Conservation (phyloP, 2,113 vertebrate species). For the Nanger granti region DNA sequence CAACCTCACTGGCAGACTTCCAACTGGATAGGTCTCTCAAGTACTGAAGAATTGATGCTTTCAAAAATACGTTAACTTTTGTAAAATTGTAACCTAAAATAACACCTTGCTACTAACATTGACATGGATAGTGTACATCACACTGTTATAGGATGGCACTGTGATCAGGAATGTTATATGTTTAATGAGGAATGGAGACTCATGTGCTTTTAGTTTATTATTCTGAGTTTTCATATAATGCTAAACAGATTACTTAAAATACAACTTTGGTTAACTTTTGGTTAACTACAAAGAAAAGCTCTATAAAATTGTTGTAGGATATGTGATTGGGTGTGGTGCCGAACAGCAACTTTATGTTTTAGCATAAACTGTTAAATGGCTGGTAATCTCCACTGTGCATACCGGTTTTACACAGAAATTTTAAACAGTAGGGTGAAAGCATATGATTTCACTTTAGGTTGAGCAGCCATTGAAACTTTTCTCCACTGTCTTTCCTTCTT, state of each 20-base stretch:
- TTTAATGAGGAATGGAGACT: constrained; percentile 23
- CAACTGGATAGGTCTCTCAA: not conserved
- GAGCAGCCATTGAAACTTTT: not conserved
- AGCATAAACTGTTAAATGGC: constrained; percentile 39
- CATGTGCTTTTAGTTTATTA: constrained; percentile 56
- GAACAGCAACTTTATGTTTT: constrained; percentile 39
- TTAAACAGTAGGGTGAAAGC: not conserved
- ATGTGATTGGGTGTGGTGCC: constrained; percentile 48
- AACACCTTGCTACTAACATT: not conserved
- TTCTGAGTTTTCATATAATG: constrained; percentile 45
- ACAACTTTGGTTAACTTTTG: constrained; percentile 39
- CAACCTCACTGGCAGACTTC: not conserved
- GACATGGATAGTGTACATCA: not conserved
- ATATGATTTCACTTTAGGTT: constrained; percentile 28
- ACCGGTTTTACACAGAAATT: not conserved
- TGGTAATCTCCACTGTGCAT: constrained; percentile 34
- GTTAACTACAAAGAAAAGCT: constrained; percentile 57
- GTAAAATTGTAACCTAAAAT: not conserved
- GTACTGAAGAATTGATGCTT: not conserved
- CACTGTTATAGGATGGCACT: not conserved
- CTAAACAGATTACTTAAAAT: constrained; percentile 55
- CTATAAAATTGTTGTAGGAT: constrained; percentile 36
- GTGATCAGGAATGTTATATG: not conserved
- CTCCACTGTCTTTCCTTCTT: not conserved
- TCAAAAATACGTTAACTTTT: not conserved